Evolutionary conservation across 2,888 invertebrate species (phyloP).

Genomic region (Agrochola circellaris): DNA sequence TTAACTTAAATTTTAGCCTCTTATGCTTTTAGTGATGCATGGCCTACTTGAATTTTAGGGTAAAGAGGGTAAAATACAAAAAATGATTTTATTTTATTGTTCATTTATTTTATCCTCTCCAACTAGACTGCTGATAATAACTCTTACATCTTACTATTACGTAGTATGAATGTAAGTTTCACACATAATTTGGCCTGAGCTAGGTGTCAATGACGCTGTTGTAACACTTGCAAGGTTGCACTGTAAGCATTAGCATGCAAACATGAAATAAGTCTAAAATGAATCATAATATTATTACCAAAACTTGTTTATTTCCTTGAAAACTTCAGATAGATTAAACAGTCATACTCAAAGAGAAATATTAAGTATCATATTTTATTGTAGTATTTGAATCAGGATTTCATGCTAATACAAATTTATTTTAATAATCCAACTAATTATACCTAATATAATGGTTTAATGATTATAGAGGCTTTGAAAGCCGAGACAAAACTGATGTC

Average conservation of each 20-base stretch:
- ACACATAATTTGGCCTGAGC: constrained; percentile 29
- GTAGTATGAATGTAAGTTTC: constrained; percentile 17
- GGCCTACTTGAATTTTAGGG: constrained; percentile 21
- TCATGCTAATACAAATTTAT: not conserved
- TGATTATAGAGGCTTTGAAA: not conserved
- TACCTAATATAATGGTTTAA: not conserved
- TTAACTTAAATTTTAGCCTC: not conserved
- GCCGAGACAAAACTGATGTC: not conserved
- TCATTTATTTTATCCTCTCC: too few species aligned
- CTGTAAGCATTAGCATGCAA: constrained; percentile 37
- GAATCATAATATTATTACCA: constrained; percentile 21
- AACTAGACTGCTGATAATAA: not conserved
- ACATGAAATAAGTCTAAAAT: constrained; percentile 23
- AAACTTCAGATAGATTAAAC: not conserved
- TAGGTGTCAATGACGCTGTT: constrained; percentile 39
- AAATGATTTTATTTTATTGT: too few species aligned
- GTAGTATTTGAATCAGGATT: not conserved
- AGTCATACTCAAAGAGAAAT: not conserved
- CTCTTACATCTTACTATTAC: not conserved
- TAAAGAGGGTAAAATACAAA: not conserved
- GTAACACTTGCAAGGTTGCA: constrained; percentile 52
- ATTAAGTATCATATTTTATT: not conserved
- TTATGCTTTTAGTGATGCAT: not conserved
- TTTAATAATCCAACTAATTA: not conserved
- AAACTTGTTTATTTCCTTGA: not conserved